phyloP scores from a whole-genome alignment of 2,888 invertebrate genomes.

The Drosophila macrospina region DNA sequence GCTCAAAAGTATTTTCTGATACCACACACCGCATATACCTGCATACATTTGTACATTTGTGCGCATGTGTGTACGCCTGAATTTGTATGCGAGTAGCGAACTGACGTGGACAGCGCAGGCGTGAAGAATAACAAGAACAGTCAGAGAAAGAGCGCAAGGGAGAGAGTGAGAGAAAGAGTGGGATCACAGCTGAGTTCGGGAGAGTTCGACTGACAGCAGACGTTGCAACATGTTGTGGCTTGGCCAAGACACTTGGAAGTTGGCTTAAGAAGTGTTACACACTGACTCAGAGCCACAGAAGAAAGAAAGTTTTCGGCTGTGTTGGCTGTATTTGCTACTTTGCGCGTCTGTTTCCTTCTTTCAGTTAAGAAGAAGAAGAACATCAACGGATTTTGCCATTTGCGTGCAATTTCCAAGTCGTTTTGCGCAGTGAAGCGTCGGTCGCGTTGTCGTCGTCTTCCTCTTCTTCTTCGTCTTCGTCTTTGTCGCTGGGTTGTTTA shows the following conservation, averaged over 20 bases:
- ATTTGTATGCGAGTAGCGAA: slow-evolving; percentile 52
- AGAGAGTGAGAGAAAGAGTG: slow-evolving; percentile 11
- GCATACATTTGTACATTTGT: slow-evolving; percentile 7
- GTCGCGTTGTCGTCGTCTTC: slow-evolving; percentile 33
- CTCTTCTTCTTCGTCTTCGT: slow-evolving; percentile 32
- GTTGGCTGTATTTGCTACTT: slow-evolving; percentile 74
- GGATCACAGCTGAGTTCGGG: slow-evolving; percentile 32
- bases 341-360: slow-evolving; percentile 1
- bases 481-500: slow-evolving; percentile 64
- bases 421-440: slow-evolving; percentile 72
- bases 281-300: slow-evolving; percentile 78
- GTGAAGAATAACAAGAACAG: slow-evolving; percentile 60
- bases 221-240: slow-evolving; percentile 50
- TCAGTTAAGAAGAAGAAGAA: slow-evolving; percentile 26
- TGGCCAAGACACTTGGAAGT: slow-evolving; percentile 30
- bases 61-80: neutral
- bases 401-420: slow-evolving; percentile 45
- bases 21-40: slow-evolving; percentile 3
- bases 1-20: slow-evolving; percentile 29
- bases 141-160: slow-evolving; percentile 8
- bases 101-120: slow-evolving; percentile 77
- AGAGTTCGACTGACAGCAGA: neutral
- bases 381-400: slow-evolving; percentile 41
- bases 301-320: slow-evolving; percentile 84
- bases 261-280: slow-evolving; percentile 84